Evolutionary conservation across 2,113 vertebrate species (phyloP).

Genomic region (Paraplagusia blochii): DNA sequence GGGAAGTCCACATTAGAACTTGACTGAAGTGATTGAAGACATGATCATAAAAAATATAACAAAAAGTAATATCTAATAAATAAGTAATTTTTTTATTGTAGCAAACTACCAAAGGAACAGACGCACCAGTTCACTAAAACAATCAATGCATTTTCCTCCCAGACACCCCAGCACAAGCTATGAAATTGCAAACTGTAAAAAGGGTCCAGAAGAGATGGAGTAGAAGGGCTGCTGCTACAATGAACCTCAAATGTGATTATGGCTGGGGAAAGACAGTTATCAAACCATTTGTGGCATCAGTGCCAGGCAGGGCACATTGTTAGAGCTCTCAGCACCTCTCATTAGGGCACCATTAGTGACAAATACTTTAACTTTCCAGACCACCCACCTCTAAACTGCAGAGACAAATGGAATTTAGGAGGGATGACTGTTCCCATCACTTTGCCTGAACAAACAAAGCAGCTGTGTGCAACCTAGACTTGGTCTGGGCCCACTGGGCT

Average conservation of each 20-base stretch:
- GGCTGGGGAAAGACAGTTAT: slow-evolving; percentile 41
- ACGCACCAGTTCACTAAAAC: too few species aligned
- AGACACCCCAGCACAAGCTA: too few species aligned
- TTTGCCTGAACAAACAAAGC: slow-evolving; percentile 33
- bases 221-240: slow-evolving; percentile 20
- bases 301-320: slow-evolving; percentile 39
- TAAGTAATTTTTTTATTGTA: too few species aligned
- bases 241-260: slow-evolving; percentile 54
- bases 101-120: too few species aligned
- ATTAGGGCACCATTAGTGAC: slow-evolving; percentile 61
- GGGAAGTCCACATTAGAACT: too few species aligned
- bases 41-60: too few species aligned
- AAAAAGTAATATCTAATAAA: too few species aligned
- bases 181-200: slow-evolving; percentile 2
- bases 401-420: slow-evolving; percentile 45
- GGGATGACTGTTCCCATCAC: slow-evolving; percentile 25
- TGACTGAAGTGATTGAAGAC: too few species aligned
- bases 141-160: too few species aligned
- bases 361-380: slow-evolving; percentile 55
- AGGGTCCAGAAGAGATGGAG: slow-evolving; percentile 10
- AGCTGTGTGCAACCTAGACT: slow-evolving; percentile 39
- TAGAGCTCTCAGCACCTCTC: slow-evolving; percentile 55
- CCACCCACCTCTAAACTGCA: slow-evolving; percentile 58
- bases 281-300: slow-evolving; percentile 54
- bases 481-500: neutral